Evolutionary conservation across 1,140 invertebrate genomes (phyloP).

Genomic region (Drosophila pseudoananassae): DNA sequence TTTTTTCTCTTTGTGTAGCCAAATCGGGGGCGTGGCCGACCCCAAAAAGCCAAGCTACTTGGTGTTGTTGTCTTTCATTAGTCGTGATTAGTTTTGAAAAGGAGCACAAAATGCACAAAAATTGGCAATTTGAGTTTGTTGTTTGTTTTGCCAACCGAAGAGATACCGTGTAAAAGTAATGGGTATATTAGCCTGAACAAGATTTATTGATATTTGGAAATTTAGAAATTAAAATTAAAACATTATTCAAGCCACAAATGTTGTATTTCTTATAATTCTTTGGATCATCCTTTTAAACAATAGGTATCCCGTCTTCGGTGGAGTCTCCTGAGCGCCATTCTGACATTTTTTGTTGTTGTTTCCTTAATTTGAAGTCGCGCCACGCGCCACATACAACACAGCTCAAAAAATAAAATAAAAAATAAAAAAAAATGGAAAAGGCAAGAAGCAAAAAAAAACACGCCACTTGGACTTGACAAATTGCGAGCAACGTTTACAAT

Average conservation of each 20-base stretch:
- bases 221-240: too few relatives aligned
- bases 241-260: too few relatives aligned
- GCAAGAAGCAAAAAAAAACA: constrained; percentile 44
- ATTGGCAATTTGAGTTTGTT: constrained; percentile 54
- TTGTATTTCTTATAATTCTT: not conserved
- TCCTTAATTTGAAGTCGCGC: constrained; percentile 43
- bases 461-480: constrained; percentile 75
- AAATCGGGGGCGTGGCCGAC: constrained; percentile 54
- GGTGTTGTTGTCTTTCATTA: constrained; percentile 67
- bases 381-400: constrained; percentile 51
- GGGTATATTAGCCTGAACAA: not conserved
- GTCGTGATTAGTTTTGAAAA: constrained; percentile 76
- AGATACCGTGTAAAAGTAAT: not conserved
- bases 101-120: constrained; percentile 51
- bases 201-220: too few relatives aligned
- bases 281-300: too few relatives aligned
- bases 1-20: not conserved
- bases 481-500: constrained; percentile 73
- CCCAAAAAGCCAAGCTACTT: constrained; percentile 58
- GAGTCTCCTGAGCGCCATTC: not conserved
- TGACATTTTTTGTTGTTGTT: constrained; percentile 40
- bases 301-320: not conserved
- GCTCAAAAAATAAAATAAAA: not conserved
- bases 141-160: constrained; percentile 30
- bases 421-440: constrained; percentile 10